Evolutionary conservation across 2,113 vertebrate species (phyloP), one percentile per base, ranked within the genome.

Genomic region (Tympanuchus pallidicinctus): DNA sequence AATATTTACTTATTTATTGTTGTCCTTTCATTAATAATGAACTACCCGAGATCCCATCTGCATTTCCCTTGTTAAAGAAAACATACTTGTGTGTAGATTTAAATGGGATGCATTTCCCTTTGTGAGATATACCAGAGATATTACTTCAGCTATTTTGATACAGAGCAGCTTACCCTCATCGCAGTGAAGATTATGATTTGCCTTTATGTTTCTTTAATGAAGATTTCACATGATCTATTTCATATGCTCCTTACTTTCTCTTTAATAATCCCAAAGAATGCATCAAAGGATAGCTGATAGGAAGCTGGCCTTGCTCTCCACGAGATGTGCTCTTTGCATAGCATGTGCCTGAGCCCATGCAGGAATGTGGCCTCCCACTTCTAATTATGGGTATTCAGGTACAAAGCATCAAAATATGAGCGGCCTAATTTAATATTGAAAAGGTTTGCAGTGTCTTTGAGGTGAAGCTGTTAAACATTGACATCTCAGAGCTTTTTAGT

Each of bases 401-500:
- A 54, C n/a, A 24, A 52, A 36, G 24, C 36, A 14, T 56, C 64
- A 32, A 59, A 82, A 19, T 2, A 70, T 11, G 56, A 63, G 36
- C 0, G 40, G 52, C n/a, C 48, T 82, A 30, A 38, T n/a, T 48
- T 52, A 30, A 43, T 0, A 6, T 4, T 0, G 0, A 4, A 13
- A 69, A 71, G 3, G 3, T 34, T 59, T 72, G 47, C 80, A 64
- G 52, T 45, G 40, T 42, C 25, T 4, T 10, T 14, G 38, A 34
- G 28, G 20, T 4, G 42, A 42, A 81, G 42, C 61, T 22, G 40
- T 27, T 59, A 38, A 50, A 28, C 32, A 7, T 24, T 1, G 59
- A 36, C 30, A 88, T 34, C 28, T 0, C 43, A 6, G 43, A 52
- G 27, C 19, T 70, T 69, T 11, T 32, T 18, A 36, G 38, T 9